A percentile compares a stretch with the other conserved stretches of the same genome.
Evolutionary conservation across 2,888 invertebrate species (phyloP).

Genomic region (Allacma fusca): DNA sequence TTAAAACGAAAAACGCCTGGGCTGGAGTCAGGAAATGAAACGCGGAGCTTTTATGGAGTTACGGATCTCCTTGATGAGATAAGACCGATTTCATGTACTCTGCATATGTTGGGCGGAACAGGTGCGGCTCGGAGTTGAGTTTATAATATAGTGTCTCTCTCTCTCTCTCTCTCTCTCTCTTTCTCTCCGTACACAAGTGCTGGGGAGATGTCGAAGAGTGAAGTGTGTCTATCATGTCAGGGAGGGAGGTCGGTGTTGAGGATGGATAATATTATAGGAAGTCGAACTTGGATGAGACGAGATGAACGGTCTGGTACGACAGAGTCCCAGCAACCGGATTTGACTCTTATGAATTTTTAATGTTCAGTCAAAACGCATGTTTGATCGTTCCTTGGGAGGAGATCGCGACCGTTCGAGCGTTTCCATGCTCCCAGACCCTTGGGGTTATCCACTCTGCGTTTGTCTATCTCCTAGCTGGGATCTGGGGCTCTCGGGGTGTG

Average conservation of each 20-base stretch:
- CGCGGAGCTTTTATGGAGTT: background rate
- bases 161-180: too few relatives aligned
- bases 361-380: slow-evolving; percentile 32
- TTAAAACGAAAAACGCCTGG: background rate
- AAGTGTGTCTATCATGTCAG: too few relatives aligned
- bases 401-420: slow-evolving; percentile 9
- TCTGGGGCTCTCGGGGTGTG: background rate
- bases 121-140: too few relatives aligned
- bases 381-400: slow-evolving; percentile 5
- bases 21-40: background rate
- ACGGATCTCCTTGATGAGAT: background rate
- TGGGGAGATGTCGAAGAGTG: too few relatives aligned
- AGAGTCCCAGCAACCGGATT: slow-evolving; percentile 9
- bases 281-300: background rate
- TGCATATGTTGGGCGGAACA: too few relatives aligned
- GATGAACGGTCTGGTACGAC: background rate
- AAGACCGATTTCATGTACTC: background rate
- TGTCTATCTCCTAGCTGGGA: background rate
- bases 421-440: slow-evolving; percentile 20
- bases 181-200: too few relatives aligned
- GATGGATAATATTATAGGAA: background rate
- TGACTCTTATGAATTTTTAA: slow-evolving; percentile 35
- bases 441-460: slow-evolving; percentile 18
- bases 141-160: too few relatives aligned
- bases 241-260: too few relatives aligned